phyloP scores from a whole-genome alignment of 2,113 vertebrate genomes.

The Poicephalus gulielmi region DNA sequence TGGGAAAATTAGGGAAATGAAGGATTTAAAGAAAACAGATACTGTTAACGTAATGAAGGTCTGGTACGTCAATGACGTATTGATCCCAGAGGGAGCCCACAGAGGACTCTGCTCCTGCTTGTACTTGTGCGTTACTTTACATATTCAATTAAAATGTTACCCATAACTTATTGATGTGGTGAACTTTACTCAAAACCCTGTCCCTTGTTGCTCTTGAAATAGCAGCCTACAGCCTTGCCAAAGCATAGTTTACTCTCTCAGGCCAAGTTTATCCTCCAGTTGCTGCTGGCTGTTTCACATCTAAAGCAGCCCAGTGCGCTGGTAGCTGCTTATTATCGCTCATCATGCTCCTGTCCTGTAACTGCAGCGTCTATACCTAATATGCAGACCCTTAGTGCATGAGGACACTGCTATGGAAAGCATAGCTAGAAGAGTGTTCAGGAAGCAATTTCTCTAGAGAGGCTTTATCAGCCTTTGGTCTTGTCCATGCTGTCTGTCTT shows the following conservation, averaged over 20 bases:
- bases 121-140: background rate
- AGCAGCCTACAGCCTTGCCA: background rate
- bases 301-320: background rate
- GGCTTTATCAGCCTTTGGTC: background rate
- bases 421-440: background rate
- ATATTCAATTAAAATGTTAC: background rate
- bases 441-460: background rate
- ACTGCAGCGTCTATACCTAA: background rate
- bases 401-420: background rate
- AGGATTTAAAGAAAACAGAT: background rate
- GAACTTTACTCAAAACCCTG: background rate
- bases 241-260: background rate
- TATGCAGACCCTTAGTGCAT: background rate
- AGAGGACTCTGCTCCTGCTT: background rate
- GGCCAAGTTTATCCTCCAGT: background rate
- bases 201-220: background rate
- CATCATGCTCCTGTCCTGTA: background rate
- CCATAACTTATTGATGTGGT: background rate
- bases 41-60: background rate
- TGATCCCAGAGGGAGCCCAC: background rate
- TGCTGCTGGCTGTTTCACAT: background rate
- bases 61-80: background rate
- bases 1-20: background rate
- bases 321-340: background rate
- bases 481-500: background rate